phyloP scores from a whole-genome alignment of 2,888 invertebrate genomes.

The Rotaria macrura region DNA sequence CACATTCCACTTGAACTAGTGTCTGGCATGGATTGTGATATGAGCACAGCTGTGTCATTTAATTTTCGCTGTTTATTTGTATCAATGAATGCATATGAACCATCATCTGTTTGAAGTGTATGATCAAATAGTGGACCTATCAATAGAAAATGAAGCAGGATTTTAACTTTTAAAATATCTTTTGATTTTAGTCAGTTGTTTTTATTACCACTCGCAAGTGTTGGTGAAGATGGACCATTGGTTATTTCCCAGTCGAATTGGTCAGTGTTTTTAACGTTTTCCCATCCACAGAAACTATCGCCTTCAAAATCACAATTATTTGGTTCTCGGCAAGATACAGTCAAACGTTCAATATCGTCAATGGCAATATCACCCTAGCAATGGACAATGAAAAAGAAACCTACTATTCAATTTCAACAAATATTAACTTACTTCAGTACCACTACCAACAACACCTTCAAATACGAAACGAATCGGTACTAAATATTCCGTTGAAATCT shows the following conservation, averaged over 20 bases:
- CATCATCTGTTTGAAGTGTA: slow-evolving; percentile 34
- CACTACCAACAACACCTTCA: slow-evolving; percentile 42
- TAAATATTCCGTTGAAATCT: slow-evolving; percentile 27
- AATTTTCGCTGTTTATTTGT: not conserved
- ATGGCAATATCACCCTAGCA: not conserved
- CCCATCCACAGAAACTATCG: slow-evolving; percentile 4
- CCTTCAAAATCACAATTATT: slow-evolving; percentile 30
- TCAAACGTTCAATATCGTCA: not conserved
- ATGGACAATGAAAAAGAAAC: not conserved
- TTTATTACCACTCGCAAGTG: not conserved
- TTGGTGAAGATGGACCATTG: not conserved
- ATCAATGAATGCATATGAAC: slow-evolving; percentile 35
- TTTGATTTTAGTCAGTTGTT: not conserved
- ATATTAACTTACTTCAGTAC: slow-evolving; percentile 14
- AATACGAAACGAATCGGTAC: slow-evolving; percentile 39
- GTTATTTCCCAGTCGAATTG: slow-evolving; percentile 21
- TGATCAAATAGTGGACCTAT: slow-evolving; percentile 33
- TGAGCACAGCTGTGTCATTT: not conserved
- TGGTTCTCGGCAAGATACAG: slow-evolving; percentile 13
- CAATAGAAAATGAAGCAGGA: too few species aligned
- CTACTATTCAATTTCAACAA: not conserved
- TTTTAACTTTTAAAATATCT: not conserved
- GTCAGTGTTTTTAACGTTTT: not conserved
- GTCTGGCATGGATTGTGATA: not conserved
- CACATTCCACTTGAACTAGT: not conserved